phyloP scores from a whole-genome alignment of 1,140 invertebrate species.

The Himalopsyche phryganea region DNA sequence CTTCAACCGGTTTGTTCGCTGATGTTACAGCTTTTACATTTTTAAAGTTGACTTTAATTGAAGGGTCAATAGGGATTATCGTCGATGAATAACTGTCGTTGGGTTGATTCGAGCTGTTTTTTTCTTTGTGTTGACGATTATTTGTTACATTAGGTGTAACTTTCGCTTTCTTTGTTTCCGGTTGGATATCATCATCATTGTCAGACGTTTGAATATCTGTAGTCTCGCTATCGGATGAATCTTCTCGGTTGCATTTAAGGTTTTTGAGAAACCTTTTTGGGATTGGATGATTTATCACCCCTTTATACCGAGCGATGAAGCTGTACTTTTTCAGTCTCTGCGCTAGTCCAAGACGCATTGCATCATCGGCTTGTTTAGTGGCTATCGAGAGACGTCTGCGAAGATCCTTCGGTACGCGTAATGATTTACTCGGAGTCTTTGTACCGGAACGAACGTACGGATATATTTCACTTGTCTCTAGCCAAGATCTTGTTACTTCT shows the following conservation, averaged over 20 bases:
- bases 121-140: no score
- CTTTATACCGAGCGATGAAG: constrained; percentile 45
- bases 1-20: no score
- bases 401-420: constrained; percentile 24
- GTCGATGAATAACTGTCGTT: no score
- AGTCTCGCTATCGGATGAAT: not conserved
- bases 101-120: no score
- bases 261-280: not conserved
- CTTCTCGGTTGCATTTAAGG: not conserved
- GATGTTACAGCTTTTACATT: no score
- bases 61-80: no score
- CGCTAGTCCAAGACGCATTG: constrained; percentile 39
- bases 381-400: constrained; percentile 40
- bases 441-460: constrained; percentile 41
- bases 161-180: no score
- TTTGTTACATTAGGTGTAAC: no score
- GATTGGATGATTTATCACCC: constrained; percentile 26
- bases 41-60: no score
- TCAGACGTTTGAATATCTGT: not conserved
- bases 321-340: constrained; percentile 48
- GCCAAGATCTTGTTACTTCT: constrained; percentile 54
- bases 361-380: constrained; percentile 42
- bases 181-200: no score
- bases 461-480: constrained; percentile 43
- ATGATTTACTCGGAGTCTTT: constrained; percentile 25